Percentiles rank a stretch among this genome's conserved stretches.
Conservation (phyloP, 2,888 invertebrate genomes). For the Sceliomorpha sp. region DNA sequence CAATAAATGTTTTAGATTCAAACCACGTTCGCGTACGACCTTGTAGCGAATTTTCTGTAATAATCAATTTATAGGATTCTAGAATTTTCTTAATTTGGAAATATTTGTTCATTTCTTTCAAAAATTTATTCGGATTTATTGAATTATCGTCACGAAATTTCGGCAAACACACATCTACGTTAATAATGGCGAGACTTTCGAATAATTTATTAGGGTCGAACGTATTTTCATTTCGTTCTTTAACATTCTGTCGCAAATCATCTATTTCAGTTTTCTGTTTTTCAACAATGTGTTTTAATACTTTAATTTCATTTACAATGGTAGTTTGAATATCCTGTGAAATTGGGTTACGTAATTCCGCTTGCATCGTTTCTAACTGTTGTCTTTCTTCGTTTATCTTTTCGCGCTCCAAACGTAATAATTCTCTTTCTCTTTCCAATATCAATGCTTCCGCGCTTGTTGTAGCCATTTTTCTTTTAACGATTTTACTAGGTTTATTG, state of each 20-base stretch:
- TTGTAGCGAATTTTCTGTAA: background rate
- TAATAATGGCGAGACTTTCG: slow-evolving; percentile 8
- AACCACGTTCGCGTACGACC: slow-evolving; percentile 6
- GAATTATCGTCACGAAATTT: slow-evolving; percentile 1
- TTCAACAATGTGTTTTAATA: background rate
- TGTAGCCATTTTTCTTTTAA: background rate
- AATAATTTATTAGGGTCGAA: background rate
- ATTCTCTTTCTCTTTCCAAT: slow-evolving; percentile 2
- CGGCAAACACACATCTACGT: background rate
- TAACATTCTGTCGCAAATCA: background rate
- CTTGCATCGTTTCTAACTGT: background rate
- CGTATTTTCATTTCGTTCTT: background rate
- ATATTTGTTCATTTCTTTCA: slow-evolving; percentile 14
- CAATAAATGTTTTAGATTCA: background rate
- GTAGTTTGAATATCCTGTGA: background rate
- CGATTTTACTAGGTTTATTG: background rate
- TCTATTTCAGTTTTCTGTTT: slow-evolving; percentile 2
- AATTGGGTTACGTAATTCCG: slow-evolving; percentile 2
- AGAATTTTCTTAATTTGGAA: slow-evolving; percentile 5
- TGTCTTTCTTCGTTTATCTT: background rate
- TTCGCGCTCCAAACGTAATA: background rate
- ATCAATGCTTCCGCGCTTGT: background rate
- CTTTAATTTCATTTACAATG: background rate
- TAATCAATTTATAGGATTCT: slow-evolving; percentile 3
- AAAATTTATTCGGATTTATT: slow-evolving; percentile 12